Evolutionary conservation across 2,888 invertebrate species (phyloP).

Genomic region (Dryococelus australis): DNA sequence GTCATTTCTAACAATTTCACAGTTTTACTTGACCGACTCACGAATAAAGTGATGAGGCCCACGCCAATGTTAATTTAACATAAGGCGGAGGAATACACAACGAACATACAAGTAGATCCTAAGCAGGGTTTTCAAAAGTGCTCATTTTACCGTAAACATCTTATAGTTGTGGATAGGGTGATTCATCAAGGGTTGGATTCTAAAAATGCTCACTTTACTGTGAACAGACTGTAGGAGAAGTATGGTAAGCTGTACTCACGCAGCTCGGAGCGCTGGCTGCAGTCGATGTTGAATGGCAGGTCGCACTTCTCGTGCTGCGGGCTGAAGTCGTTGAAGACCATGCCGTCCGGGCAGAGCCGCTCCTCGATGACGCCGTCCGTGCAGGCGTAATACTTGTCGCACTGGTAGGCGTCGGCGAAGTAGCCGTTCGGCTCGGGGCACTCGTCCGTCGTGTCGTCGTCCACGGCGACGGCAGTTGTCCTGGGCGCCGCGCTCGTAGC

Average conservation of each 20-base stretch:
- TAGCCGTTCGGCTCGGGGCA: slow-evolving; percentile 85
- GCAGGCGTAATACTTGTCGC: slow-evolving; percentile 88
- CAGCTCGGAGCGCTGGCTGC: slow-evolving; percentile 75
- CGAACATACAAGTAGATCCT: no score
- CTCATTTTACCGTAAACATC: no score
- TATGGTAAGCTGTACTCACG: slow-evolving; percentile 68
- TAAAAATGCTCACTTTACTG: no score
- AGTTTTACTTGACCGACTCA: no score
- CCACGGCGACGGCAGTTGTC: slow-evolving; percentile 46
- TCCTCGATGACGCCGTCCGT: slow-evolving; percentile 72
- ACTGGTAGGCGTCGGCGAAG: slow-evolving; percentile 85
- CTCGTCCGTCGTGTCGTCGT: slow-evolving; percentile 60
- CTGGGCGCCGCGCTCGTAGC: background rate
- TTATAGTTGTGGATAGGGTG: no score
- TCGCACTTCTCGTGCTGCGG: slow-evolving; percentile 86
- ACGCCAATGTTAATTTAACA: no score
- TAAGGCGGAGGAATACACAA: no score
- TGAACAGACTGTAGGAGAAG: no score
- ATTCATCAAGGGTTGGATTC: no score
- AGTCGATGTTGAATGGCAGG: slow-evolving; percentile 86
- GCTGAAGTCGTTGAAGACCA: slow-evolving; percentile 89
- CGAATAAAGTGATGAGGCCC: no score
- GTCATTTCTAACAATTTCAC: no score
- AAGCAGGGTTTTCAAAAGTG: no score
- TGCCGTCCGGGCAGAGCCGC: slow-evolving; percentile 86